Conservation (phyloP, 1,140 invertebrate genomes). For the Brachionus asplanchnoidis region DNA sequence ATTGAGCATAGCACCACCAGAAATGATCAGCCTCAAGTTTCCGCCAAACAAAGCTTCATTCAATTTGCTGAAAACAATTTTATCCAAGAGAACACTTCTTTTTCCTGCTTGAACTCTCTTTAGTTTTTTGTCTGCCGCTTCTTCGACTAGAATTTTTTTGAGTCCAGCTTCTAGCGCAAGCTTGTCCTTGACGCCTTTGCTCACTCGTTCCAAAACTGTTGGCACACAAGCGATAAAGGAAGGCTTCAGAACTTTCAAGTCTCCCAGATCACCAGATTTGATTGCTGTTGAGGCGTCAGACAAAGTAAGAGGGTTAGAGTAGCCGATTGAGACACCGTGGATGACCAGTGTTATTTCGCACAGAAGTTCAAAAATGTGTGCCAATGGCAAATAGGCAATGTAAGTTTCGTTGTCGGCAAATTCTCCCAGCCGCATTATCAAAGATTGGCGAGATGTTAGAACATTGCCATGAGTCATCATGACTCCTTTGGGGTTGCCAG, state of each 20-base stretch:
- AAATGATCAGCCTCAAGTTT: slow-evolving; percentile 74
- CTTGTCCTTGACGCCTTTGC: slow-evolving; percentile 87
- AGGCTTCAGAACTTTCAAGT: slow-evolving; percentile 80
- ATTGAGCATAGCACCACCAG: slow-evolving; percentile 89
- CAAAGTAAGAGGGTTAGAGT: slow-evolving; percentile 88
- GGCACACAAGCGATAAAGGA: slow-evolving; percentile 92
- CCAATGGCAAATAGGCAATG: slow-evolving; percentile 89
- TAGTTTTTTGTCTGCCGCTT: slow-evolving; percentile 71
- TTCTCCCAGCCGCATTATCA: neutral
- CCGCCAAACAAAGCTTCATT: slow-evolving; percentile 66
- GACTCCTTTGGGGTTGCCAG: slow-evolving; percentile 59
- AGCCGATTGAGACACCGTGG: slow-evolving; percentile 84
- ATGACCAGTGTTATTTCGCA: slow-evolving; percentile 62
- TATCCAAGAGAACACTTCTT: neutral
- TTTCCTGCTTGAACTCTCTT: slow-evolving; percentile 45
- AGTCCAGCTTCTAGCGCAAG: slow-evolving; percentile 71
- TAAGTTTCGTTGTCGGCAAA: slow-evolving; percentile 72
- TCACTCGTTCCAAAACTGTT: slow-evolving; percentile 90
- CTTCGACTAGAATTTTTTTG: slow-evolving; percentile 66
- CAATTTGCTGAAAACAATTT: slow-evolving; percentile 16
- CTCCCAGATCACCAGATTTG: slow-evolving; percentile 74
- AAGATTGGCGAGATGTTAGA: slow-evolving; percentile 63
- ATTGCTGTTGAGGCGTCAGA: slow-evolving; percentile 91
- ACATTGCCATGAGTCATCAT: slow-evolving; percentile 79
- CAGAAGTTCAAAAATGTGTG: slow-evolving; percentile 91